A percentile compares a stretch with the other conserved stretches of the same genome.
These are phyloP conservation scores for Sphenopsis melanotis DNA, from an alignment of 2,797 vertebrate species.

Conservation along the genomic window DNA sequence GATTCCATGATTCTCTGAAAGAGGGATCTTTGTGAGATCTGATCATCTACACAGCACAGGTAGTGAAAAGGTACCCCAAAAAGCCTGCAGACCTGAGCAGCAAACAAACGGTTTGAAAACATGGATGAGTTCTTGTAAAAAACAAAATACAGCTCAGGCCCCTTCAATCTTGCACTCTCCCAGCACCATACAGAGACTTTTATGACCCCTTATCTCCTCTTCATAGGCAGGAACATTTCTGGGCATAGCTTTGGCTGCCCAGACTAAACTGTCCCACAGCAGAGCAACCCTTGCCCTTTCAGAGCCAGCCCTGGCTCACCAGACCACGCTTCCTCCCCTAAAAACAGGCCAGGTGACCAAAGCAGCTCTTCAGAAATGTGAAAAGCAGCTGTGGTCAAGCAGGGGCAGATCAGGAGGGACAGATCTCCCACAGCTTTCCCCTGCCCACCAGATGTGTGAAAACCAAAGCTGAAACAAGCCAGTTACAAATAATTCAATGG, in stretches of 20 bases:
- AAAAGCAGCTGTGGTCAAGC: neutral
- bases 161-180: neutral
- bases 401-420: neutral
- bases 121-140: rapidly evolving
- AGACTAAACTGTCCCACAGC: neutral
- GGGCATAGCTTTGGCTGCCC: neutral
- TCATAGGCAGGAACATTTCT: neutral
- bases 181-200: neutral
- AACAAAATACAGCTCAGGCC: rapidly evolving
- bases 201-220: neutral
- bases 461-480: neutral
- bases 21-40: neutral
- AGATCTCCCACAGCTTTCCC: neutral
- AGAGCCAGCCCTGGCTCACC: neutral
- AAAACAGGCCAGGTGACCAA: neutral
- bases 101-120: neutral
- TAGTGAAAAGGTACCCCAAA: neutral
- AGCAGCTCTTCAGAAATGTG: neutral
- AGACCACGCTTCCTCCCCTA: neutral
- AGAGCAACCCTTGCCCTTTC: neutral
- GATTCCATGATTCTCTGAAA: neutral
- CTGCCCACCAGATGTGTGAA: neutral
- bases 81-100: neutral
- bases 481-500: neutral
- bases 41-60: neutral